Evolutionary conservation across 2,888 invertebrate species (phyloP), one percentile per base, ranked within the genome.

Genomic region (Pyrocoelia pectoralis): DNA sequence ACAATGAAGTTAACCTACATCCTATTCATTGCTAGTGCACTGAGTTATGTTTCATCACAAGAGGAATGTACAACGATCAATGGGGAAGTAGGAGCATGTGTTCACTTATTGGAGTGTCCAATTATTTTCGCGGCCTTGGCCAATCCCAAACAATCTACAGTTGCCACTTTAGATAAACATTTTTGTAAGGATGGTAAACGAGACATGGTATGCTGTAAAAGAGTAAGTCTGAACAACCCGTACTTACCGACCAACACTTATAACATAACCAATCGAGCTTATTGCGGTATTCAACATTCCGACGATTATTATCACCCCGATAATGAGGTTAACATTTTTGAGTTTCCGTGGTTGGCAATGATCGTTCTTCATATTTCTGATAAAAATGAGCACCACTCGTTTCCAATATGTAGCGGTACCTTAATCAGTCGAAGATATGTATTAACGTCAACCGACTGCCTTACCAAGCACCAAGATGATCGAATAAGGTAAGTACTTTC

Each of bases 381-480:
- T 6, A 54, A 54, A 8, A 10, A 17, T 12, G n/a, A 1, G 2
- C 14, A 5, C 1, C 24, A 8, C 13, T 8, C n/a, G 3, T 41
- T 54, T 19, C 41, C 53, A 1, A 17, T 54, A 15, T 54, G 53
- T 12, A 13, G 40, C 1, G 53, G 53, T n/a, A 17, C 40, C 3
- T 19, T 54, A 12, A 54, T 54, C 13, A 40, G 18, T 54, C 2
- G 6, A 13, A 4, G 18, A 14, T 54, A 54, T 13, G 53, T 54
- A 15, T 8, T 54, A n/a, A 54, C 53, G 40, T 54, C 53, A 6
- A 41, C 53, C n/a, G 53, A 56, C 18, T 49, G 56, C n/a, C 29
- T 48, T 17, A 13, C 14, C 1, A 46, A 28, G 14, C 56, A 48
- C 15, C 1, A 6, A 4, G 28, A 33, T 38, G 14, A 38, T 12